These are phyloP conservation scores for Tautogolabrus adspersus DNA, from an alignment of 2,113 vertebrate genomes.

Conservation along the genomic window DNA sequence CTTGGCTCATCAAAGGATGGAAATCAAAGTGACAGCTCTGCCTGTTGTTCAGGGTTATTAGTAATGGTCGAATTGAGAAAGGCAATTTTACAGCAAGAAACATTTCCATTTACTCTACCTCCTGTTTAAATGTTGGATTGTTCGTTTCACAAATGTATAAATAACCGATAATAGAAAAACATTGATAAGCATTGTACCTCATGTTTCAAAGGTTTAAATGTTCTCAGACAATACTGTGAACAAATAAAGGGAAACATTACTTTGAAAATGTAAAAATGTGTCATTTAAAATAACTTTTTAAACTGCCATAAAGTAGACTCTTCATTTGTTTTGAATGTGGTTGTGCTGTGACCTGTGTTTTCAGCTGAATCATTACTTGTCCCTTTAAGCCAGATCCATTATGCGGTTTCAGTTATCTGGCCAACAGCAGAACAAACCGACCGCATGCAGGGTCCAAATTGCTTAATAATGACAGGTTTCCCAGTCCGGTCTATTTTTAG, in stretches of 20 bases:
- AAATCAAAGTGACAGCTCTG: neutral
- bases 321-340: neutral
- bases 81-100: neutral
- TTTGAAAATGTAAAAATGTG: too few relatives aligned
- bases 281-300: too few relatives aligned
- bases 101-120: too few relatives aligned
- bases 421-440: neutral
- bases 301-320: neutral
- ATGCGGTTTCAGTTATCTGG: slow-evolving; percentile 29
- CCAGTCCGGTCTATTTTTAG: slow-evolving; percentile 35
- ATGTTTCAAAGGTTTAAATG: neutral
- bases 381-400: slow-evolving; percentile 14
- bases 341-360: neutral
- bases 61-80: too few relatives aligned
- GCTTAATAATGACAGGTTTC: slow-evolving; percentile 6
- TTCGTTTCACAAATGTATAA: neutral
- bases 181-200: too few relatives aligned
- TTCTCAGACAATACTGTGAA: too few relatives aligned
- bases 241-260: neutral
- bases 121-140: too few relatives aligned
- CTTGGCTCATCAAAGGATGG: neutral
- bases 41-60: neutral
- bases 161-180: too few relatives aligned
- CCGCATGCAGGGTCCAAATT: slow-evolving; percentile 38
- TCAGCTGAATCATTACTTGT: neutral